Percentiles rank a stretch among this genome's conserved stretches.
Evolutionary conservation across 2,113 vertebrate species (phyloP).

Genomic region (Otus sunia): DNA sequence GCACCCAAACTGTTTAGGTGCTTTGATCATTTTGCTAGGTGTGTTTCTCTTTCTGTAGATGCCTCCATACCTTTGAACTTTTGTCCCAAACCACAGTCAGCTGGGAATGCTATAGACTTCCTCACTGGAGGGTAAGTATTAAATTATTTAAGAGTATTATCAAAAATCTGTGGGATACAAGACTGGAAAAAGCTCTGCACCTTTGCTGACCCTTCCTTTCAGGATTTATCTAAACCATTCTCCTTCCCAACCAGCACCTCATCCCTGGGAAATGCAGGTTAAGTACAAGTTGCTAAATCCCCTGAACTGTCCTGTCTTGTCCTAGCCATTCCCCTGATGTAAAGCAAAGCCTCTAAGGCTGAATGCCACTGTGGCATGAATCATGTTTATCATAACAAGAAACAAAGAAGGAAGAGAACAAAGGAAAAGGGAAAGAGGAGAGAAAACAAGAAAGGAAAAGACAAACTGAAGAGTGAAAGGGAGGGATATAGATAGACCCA

Average conservation of each 20-base stretch:
- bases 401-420: conserved; percentile 59
- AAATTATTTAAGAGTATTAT: background rate
- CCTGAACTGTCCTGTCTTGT: background rate
- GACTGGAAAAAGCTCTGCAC: background rate
- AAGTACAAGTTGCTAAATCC: background rate
- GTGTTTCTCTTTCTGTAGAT: background rate
- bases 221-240: background rate
- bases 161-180: background rate
- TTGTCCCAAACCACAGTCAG: background rate
- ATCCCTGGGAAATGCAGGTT: background rate
- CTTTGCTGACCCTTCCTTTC: background rate
- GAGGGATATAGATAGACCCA: conserved; percentile 44
- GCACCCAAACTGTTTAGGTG: background rate
- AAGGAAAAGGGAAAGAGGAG: background rate
- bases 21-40: background rate
- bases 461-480: conserved; percentile 40
- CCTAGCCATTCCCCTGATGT: background rate
- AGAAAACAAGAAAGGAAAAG: conserved; percentile 33
- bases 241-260: background rate
- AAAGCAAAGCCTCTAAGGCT: conserved; percentile 4
- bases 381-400: conserved; percentile 60
- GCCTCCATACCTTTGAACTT: background rate
- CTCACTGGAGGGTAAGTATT: background rate
- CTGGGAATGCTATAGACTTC: background rate
- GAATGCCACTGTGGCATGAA: conserved; percentile 19